Conservation (phyloP, 2,888 invertebrate species). For the Halictus ligatus region DNA sequence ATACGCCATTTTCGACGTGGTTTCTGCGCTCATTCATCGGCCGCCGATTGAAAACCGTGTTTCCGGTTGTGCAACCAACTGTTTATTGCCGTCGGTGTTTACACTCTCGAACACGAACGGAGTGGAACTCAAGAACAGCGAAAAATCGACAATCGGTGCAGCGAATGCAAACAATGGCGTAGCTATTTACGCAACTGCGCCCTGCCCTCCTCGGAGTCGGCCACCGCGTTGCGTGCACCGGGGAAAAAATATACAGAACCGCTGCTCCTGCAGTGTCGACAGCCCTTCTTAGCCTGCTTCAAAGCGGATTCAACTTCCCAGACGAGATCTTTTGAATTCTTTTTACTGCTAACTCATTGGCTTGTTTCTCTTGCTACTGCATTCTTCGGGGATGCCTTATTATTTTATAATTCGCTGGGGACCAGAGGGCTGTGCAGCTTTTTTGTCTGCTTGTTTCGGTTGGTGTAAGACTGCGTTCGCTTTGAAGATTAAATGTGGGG, state of each 20-base stretch:
- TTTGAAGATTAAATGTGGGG: not conserved
- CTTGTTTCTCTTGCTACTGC: not conserved
- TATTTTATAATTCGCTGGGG: not conserved
- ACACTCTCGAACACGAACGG: not conserved
- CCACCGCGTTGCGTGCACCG: not conserved
- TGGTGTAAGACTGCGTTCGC: not conserved
- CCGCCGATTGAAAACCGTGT: not conserved
- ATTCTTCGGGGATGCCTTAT: constrained; percentile 1
- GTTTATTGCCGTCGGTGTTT: constrained; percentile 28
- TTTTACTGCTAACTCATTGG: not conserved
- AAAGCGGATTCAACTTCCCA: not conserved
- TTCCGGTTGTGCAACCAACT: constrained; percentile 39
- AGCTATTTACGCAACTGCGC: not conserved
- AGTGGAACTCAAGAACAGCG: not conserved
- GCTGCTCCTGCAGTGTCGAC: not conserved
- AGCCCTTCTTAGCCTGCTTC: not conserved
- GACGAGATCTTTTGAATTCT: not conserved
- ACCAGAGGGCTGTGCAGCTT: not conserved
- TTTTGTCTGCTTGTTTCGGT: not conserved
- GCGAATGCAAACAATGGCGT: not conserved
- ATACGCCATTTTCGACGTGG: not conserved
- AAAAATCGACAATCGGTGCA: not conserved
- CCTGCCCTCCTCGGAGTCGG: not conserved
- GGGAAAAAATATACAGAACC: not conserved
- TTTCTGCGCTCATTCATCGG: not conserved